phyloP scores from a whole-genome alignment of 2,888 invertebrate genomes.

The Monoplex corrugatus region DNA sequence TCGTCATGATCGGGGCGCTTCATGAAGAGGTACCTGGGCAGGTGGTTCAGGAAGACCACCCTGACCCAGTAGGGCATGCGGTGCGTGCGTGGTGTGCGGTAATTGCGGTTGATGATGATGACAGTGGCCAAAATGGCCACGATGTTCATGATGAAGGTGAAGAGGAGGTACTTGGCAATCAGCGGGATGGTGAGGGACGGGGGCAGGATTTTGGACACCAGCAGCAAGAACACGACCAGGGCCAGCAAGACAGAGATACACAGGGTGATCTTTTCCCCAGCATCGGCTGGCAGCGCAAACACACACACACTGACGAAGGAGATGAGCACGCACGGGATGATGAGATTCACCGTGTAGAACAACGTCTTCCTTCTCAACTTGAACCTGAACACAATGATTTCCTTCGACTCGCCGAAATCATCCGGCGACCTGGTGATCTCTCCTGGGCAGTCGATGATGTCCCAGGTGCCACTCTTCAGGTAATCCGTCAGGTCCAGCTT shows the following conservation, averaged over 20 bases:
- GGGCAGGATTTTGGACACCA: constrained; percentile 99
- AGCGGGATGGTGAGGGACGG: constrained; percentile 98
- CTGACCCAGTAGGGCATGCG: constrained; percentile 99
- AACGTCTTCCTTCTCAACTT: constrained; percentile 97
- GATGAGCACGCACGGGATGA: constrained; percentile 98
- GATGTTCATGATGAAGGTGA: constrained; percentile 99
- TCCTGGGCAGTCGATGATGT: constrained; percentile 80
- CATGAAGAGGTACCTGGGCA: constrained; percentile 96
- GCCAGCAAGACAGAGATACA: constrained; percentile 99
- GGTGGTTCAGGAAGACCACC: constrained; percentile 95
- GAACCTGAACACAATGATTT: constrained; percentile 94
- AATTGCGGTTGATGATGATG: constrained; percentile 99
- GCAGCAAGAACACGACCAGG: constrained; percentile 98
- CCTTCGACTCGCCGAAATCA: constrained; percentile 70
- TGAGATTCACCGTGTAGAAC: constrained; percentile 99
- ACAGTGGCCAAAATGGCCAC: constrained; percentile 99
- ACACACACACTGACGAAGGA: constrained; percentile 99
- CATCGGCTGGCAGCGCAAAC: constrained; percentile 99
- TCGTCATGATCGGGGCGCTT: constrained; percentile 89
- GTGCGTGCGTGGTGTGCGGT: constrained; percentile 96
- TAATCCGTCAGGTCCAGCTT: constrained; percentile 80
- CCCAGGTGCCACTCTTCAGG: constrained; percentile 81
- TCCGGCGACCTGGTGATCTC: constrained; percentile 68
- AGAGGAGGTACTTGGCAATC: constrained; percentile 98
- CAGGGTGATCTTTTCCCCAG: constrained; percentile 92